These are phyloP conservation scores for Tachysurus vachellii DNA, from an alignment of 2,113 vertebrate species.

Conservation along the genomic window DNA sequence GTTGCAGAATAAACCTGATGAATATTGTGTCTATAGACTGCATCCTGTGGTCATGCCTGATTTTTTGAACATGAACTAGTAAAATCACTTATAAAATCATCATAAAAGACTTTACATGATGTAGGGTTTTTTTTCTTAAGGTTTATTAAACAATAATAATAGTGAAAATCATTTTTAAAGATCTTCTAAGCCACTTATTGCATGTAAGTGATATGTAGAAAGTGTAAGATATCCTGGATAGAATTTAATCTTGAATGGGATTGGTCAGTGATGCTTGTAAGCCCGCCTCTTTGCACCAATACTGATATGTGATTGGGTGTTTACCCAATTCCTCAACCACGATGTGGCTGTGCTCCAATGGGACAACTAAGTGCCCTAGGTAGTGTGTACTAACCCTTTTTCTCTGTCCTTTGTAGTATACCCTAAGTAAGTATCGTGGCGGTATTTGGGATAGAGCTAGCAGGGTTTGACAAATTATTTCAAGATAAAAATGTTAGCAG, in stretches of 20 bases:
- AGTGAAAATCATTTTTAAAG: neutral
- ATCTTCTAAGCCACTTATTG: neutral
- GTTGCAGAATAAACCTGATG: slow-evolving; percentile 62
- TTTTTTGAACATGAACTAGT: neutral
- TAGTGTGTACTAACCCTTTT: too few species aligned
- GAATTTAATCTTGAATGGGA: neutral
- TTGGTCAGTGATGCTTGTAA: neutral
- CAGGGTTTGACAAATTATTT: too few species aligned
- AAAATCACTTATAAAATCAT: neutral
- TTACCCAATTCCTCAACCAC: slow-evolving; percentile 52
- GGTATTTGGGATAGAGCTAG: too few species aligned
- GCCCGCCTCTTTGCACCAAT: neutral
- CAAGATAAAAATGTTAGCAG: too few species aligned
- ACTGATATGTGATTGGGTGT: slow-evolving; percentile 5
- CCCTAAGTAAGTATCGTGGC: too few species aligned
- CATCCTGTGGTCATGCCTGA: neutral
- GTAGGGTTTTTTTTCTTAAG: neutral
- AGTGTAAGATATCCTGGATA: too few species aligned
- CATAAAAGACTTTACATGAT: neutral
- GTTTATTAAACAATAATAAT: neutral
- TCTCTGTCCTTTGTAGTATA: too few species aligned
- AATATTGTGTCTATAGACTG: neutral
- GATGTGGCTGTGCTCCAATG: too few species aligned
- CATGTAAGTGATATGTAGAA: neutral
- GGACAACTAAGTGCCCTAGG: too few species aligned